phyloP scores from a whole-genome alignment of 2,888 invertebrate species.

The Brenthis daphne region DNA sequence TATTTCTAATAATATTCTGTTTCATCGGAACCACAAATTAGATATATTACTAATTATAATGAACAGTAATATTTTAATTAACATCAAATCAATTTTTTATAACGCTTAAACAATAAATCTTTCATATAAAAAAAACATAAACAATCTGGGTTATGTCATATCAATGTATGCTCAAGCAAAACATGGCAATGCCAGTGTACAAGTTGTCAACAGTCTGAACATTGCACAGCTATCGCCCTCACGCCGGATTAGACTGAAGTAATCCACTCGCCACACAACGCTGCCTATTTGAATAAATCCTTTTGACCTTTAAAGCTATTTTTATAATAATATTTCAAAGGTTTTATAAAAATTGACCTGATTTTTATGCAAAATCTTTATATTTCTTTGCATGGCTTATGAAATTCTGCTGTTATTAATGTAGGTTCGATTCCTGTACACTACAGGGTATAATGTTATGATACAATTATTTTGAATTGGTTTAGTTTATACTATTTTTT shows the following conservation, averaged over 20 bases:
- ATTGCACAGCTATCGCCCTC: conserved; percentile 14
- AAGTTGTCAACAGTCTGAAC: conserved; percentile 22
- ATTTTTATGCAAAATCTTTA: too few species aligned
- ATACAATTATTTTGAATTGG: too few species aligned
- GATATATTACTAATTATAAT: too few species aligned
- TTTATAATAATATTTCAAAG: not conserved
- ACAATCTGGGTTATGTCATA: conserved; percentile 10
- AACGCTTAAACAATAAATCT: too few species aligned
- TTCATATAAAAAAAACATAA: not conserved
- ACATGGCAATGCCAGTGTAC: conserved; percentile 10
- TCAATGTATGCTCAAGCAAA: conserved; percentile 9
- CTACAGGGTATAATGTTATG: too few species aligned
- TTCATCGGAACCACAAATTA: too few species aligned
- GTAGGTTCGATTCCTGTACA: too few species aligned
- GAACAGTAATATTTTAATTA: not conserved
- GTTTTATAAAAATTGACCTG: not conserved
- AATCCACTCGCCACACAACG: conserved; percentile 14
- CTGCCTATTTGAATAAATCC: conserved; percentile 12
- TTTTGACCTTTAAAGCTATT: not conserved
- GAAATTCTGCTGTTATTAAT: too few species aligned
- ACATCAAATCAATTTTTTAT: not conserved
- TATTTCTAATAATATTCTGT: too few species aligned
- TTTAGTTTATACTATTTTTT: too few species aligned
- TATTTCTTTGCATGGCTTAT: too few species aligned
- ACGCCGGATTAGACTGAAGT: conserved; percentile 25